Percentiles rank a stretch among this genome's conserved stretches.
Conservation (phyloP, 2,797 vertebrate species). For the Hemitrygon akajei region DNA sequence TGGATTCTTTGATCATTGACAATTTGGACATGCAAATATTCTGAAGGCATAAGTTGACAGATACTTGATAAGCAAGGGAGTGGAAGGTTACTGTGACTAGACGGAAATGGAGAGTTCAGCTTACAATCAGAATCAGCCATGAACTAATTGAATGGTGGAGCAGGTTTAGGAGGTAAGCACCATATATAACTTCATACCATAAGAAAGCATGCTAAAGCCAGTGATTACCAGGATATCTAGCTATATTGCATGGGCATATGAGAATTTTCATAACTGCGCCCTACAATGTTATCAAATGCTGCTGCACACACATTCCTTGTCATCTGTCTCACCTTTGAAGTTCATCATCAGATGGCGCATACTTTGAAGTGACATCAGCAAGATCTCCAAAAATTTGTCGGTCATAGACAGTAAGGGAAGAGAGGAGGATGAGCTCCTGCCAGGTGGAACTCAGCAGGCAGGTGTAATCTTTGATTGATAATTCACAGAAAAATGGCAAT, state of each 20-base stretch:
- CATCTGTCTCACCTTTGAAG: slow-evolving; percentile 78
- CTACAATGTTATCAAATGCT: not conserved
- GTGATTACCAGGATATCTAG: not conserved
- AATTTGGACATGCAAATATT: not conserved
- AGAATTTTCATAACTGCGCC: not conserved
- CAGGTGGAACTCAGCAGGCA: slow-evolving; percentile 93
- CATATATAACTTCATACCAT: not conserved
- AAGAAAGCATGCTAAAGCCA: not conserved
- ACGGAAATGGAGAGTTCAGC: too few relatives aligned
- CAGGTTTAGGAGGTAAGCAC: too few relatives aligned
- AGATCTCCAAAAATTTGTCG: slow-evolving; percentile 93
- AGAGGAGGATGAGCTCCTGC: slow-evolving; percentile 95
- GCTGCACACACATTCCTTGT: not conserved
- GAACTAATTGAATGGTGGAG: too few relatives aligned
- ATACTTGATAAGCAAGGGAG: too few relatives aligned
- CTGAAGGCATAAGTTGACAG: too few relatives aligned
- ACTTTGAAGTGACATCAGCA: slow-evolving; percentile 89
- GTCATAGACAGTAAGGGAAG: slow-evolving; percentile 92
- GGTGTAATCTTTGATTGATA: slow-evolving; percentile 97
- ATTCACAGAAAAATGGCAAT: slow-evolving; percentile 93
- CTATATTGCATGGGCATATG: not conserved
- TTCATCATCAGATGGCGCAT: slow-evolving; percentile 87
- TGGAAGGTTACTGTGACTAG: too few relatives aligned
- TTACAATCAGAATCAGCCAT: too few relatives aligned
- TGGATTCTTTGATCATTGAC: not conserved